phyloP scores from a whole-genome alignment of 2,113 vertebrate genomes.

The Oncorhynchus masou region DNA sequence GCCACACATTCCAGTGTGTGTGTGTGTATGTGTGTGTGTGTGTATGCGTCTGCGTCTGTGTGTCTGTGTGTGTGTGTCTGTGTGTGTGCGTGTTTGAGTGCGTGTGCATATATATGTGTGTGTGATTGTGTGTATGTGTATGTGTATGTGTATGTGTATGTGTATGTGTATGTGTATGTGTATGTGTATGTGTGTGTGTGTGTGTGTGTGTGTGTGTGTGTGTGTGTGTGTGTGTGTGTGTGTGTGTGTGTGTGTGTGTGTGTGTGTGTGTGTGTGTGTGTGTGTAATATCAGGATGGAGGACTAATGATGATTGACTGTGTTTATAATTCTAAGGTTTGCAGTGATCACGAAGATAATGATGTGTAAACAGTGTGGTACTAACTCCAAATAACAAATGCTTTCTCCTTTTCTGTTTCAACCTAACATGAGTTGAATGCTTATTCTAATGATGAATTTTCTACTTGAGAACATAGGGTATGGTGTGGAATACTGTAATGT shows the following conservation, averaged over 20 bases:
- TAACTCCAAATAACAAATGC: background rate
- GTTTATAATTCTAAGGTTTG: conserved; percentile 74
- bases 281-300: conserved; percentile 67
- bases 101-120: conserved; percentile 5
- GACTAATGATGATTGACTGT: conserved; percentile 75
- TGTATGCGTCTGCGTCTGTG: too few species aligned
- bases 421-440: background rate
- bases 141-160: conserved; percentile 13
- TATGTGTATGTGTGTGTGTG: too few species aligned
- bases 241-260: too few species aligned
- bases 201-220: background rate
- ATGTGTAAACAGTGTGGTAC: conserved; percentile 55
- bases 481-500: too few species aligned
- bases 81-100: conserved; percentile 13
- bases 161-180: conserved; percentile 6
- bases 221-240: conserved; percentile 9
- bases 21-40: too few species aligned
- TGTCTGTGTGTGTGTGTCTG: too few species aligned
- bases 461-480: background rate
- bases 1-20: conserved; percentile 77
- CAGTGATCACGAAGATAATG: conserved; percentile 73
- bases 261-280: too few species aligned
- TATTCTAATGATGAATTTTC: background rate
- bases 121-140: conserved; percentile 13
- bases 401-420: background rate